Base-by-base conservation (phyloP, 30 jellyfish, hydroid and myxozoan species). In the Hydractinia symbiolongicarpus region DNA sequence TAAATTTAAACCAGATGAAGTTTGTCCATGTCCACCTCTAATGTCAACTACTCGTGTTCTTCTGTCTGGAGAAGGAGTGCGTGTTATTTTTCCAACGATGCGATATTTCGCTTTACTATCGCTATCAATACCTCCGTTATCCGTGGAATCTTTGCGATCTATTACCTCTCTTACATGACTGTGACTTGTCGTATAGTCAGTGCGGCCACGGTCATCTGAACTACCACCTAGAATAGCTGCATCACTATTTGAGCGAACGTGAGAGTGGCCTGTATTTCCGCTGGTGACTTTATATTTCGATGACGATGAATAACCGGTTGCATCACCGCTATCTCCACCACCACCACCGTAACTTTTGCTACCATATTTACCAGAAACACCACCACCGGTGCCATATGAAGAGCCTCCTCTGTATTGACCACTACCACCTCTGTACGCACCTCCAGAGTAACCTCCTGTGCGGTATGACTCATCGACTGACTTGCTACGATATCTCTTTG, bases 81-180 rank as follows among this genome's bases (percentile, higher is more conserved):
- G 86, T 4, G 95, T 73, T 5, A 90, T 90, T 54, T 84, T 89
- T 20, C 97, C 97, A 55, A 88, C 88, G 52, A 90, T 86, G 44
- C 86, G 67, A 67, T 85, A 90, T 57, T 81, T 89, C 9, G 88
- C 89, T 72, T 78, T 73, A 55, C 70, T 74, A 17, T 55, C 61
- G 13, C 69, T 50, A 74, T 55, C 21, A 21, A 66, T 67, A 17
- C 83, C 67, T 11, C 54, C 83, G 40, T 13, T 64, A n/a, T 44
- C 40, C 2, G 40, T 64, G 44, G 44, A 30, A 30, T 30, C 44
- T 30, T 30, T 30, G 44, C 44, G 44, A 30, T 30, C 44, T 30
- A 30, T 30, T 30, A 30, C 44, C 44, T 30, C 44, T 64, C 40
- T 51, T 7, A 64, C 4, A 64, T 64, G 19, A 44, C 40, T 64